Evolutionary conservation across 1,140 invertebrate genomes (phyloP).

Genomic region (Dysdera silvatica): DNA sequence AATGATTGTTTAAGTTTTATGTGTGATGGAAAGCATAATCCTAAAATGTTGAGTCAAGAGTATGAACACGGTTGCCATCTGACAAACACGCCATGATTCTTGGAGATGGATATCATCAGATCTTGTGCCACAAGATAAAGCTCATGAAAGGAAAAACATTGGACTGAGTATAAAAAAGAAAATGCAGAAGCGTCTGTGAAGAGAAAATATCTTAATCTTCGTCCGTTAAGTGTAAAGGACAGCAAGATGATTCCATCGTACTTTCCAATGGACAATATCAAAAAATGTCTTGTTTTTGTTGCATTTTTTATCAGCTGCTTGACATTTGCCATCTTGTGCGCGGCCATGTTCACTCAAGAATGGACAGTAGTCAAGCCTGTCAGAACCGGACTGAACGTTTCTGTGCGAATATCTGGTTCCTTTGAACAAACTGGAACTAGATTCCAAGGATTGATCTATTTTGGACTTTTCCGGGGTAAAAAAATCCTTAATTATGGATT

Average conservation of each 20-base stretch:
- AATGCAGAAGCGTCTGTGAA: too few relatives aligned
- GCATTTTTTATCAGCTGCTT: conserved; percentile 12
- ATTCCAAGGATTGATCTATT: conserved; percentile 67
- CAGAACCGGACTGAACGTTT: conserved; percentile 22
- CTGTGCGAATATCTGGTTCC: neutral
- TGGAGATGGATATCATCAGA: too few relatives aligned
- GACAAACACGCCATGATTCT: too few relatives aligned
- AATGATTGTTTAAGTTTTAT: too few relatives aligned
- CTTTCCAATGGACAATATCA: conserved; percentile 25
- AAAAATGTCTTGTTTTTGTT: conserved; percentile 14
- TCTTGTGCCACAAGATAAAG: too few relatives aligned
- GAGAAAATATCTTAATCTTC: too few relatives aligned
- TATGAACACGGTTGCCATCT: too few relatives aligned
- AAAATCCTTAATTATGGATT: conserved; percentile 74
- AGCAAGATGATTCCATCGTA: conserved; percentile 25
- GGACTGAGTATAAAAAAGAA: too few relatives aligned
- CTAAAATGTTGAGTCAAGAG: too few relatives aligned
- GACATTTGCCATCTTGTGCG: conserved; percentile 18
- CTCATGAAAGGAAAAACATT: too few relatives aligned
- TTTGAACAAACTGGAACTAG: conserved; percentile 8
- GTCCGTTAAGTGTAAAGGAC: too few relatives aligned
- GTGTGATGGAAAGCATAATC: too few relatives aligned
- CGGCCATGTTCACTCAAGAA: conserved; percentile 17
- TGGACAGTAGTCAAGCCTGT: conserved; percentile 24
- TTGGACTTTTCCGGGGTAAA: conserved; percentile 73